Base-by-base conservation (phyloP, 2,113 vertebrate species). In the Stigmatopora argus region DNA sequence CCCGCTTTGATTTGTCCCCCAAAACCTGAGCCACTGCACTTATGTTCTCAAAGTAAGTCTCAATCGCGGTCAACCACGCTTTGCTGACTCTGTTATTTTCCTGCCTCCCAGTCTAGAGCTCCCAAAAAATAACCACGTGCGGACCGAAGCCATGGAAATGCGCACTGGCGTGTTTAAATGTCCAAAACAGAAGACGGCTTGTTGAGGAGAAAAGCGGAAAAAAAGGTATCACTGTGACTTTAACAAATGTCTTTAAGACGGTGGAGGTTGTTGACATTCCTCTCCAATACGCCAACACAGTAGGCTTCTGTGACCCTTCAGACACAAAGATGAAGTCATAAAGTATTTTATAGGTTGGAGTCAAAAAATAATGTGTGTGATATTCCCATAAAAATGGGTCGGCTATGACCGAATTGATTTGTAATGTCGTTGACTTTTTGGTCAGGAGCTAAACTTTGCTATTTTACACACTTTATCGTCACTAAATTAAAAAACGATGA, bases 31-130 rank as follows among this genome's bases (percentile, higher is more conserved):
- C 71, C 57, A n/a, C 76, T 64, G 47, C 51, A 18, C 47, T 47
- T 56, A 56, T 49, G 52, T 62, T 0, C 66, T 49, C 47, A 78
- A 74, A 77, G 58, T 64, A 70, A 61, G 51, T 68, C 35, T 64
- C 45, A 66, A 79, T 73, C 70, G 64, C 62, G 56, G 61, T 76
- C 69, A 66, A 21, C 73, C 63, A 5, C 65, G 53, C 57, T 51
- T 31, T 70, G 52, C 68, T 60, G 62, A 69, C 64, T 56, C 46
- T 5, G 62, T 21, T 18, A 62, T 78, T 76, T 78, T 71, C 0
- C 46, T 52, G 64, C 51, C 14, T 68, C 64, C 19, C n/a, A 44
- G 48, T 64, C 35, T 41, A 18, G 34, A 7, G 51, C 52, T 69
- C 26, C 26, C 26, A 31, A 3, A 67, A 81, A 81, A 83, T 78